Evolutionary conservation across 2,113 vertebrate genomes (phyloP), one percentile per base, ranked within the genome.

Genomic region (Apistogramma diplotaenia): DNA sequence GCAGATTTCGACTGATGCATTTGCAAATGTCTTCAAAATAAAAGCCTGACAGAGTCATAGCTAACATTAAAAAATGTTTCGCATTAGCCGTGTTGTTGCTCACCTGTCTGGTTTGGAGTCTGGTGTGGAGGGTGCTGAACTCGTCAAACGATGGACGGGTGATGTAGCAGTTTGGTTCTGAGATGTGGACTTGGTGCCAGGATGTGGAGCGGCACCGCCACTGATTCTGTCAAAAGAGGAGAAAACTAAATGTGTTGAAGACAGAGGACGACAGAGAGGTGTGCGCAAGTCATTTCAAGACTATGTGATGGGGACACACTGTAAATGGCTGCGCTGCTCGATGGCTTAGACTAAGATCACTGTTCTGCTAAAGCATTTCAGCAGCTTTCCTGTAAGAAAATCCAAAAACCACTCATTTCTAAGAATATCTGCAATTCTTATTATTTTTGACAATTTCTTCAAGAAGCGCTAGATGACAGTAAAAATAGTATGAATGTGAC

Each of bases 51-150:
- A 73, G 29, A 54, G 5, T 25, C 55, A 40, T 25, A 56, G 10
- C 19, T 56, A 27, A 54, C 8, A 73, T 35, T 37, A 67, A n/a
- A 75, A 51, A 49, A 35, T 27, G 8, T 23, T 78, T 3, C 46
- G 60, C 35, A 31, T 25, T 61, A 62, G 11, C 62, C 70, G 4
- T 58, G 51, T 18, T 57, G 55, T 18, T 57, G 55, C 87, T 56
- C 60, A 98, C 97, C 96, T 96, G 86, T 97, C 97, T 15, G 91
- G 37, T 87, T 95, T 96, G 89, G 92, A 76, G 49, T 99, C 97
- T 11, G 95, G 91, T 19, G 94, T 79, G 0, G 94, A 88, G 4
- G 94, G 89, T 5, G 94, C 78, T 55, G 96, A 87, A 15, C 83
- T 88, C 7, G 85, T 86, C 37, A 95, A 93, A 78, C 84, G 93